Conservation (phyloP, 2,888 invertebrate species). For the Volucella zonaria region DNA sequence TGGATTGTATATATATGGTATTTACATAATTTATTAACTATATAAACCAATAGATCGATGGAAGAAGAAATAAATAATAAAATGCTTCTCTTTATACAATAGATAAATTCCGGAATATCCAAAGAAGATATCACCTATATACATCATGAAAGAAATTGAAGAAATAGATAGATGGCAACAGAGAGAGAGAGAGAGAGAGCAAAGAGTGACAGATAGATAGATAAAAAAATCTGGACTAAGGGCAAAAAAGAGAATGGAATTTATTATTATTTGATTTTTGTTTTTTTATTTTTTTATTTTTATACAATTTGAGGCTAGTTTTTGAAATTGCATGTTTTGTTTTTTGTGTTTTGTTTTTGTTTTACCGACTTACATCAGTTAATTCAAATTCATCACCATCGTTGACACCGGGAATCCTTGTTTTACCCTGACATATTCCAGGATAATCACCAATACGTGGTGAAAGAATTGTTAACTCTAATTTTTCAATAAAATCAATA, state of each 20-base stretch:
- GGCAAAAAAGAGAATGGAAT: slow-evolving; percentile 33
- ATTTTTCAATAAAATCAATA: slow-evolving; percentile 63
- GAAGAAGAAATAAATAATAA: slow-evolving; percentile 21
- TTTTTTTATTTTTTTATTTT: slow-evolving; percentile 24
- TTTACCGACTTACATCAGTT: slow-evolving; percentile 90
- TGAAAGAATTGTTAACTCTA: slow-evolving; percentile 92
- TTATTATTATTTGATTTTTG: too few relatives aligned
- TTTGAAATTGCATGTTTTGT: slow-evolving; percentile 24
- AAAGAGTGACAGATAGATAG: slow-evolving; percentile 65
- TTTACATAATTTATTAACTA: slow-evolving; percentile 9
- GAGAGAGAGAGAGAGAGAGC: slow-evolving; percentile 51
- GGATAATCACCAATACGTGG: slow-evolving; percentile 94
- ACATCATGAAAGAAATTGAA: slow-evolving; percentile 76
- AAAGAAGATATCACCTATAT: slow-evolving; percentile 80
- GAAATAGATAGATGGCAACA: slow-evolving; percentile 41
- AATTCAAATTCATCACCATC: slow-evolving; percentile 94
- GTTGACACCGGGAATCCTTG: slow-evolving; percentile 96
- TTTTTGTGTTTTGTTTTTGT: too few relatives aligned
- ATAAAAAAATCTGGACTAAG: slow-evolving; percentile 37
- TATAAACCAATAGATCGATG: slow-evolving; percentile 43
- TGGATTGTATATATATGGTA: slow-evolving; percentile 1
- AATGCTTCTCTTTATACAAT: slow-evolving; percentile 65
- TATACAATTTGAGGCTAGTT: slow-evolving; percentile 58
- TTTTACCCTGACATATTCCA: slow-evolving; percentile 97
- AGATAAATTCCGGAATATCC: slow-evolving; percentile 82